These are phyloP conservation scores for Tenodera sinensis DNA, from an alignment of 2,888 invertebrate species.

Conservation along the genomic window DNA sequence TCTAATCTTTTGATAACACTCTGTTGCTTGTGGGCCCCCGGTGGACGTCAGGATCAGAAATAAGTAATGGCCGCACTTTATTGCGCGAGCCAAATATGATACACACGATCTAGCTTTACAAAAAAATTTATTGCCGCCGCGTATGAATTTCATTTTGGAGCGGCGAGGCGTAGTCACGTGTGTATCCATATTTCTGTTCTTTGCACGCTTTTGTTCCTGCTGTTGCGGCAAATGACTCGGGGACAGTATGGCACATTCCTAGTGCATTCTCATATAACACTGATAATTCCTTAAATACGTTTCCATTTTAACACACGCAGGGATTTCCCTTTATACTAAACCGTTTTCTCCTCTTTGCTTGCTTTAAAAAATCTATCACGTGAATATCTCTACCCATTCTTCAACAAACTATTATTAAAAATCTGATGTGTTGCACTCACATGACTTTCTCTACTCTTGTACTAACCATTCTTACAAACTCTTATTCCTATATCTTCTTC, in stretches of 20 bases:
- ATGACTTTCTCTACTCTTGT: too few species aligned
- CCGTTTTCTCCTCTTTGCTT: too few species aligned
- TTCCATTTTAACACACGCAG: too few species aligned
- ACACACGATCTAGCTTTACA: background rate
- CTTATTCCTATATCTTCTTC: too few species aligned
- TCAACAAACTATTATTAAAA: too few species aligned
- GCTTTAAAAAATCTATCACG: too few species aligned
- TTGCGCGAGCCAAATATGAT: background rate
- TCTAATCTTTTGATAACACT: constrained; percentile 17
- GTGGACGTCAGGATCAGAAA: background rate
- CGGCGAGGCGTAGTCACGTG: background rate
- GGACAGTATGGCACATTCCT: background rate
- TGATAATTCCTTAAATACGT: background rate
- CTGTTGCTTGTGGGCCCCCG: constrained; percentile 7
- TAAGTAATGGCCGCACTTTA: background rate
- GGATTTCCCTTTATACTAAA: too few species aligned
- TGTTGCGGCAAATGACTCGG: background rate
- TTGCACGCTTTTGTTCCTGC: background rate
- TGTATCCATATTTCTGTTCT: background rate
- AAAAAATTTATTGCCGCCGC: background rate
- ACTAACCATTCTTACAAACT: too few species aligned
- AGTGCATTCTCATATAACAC: background rate
- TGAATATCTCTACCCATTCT: too few species aligned
- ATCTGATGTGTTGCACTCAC: too few species aligned
- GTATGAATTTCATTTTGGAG: background rate